These are phyloP conservation scores for Creontiades dilutus DNA, from an alignment of 2,888 invertebrate species.

Conservation along the genomic window DNA sequence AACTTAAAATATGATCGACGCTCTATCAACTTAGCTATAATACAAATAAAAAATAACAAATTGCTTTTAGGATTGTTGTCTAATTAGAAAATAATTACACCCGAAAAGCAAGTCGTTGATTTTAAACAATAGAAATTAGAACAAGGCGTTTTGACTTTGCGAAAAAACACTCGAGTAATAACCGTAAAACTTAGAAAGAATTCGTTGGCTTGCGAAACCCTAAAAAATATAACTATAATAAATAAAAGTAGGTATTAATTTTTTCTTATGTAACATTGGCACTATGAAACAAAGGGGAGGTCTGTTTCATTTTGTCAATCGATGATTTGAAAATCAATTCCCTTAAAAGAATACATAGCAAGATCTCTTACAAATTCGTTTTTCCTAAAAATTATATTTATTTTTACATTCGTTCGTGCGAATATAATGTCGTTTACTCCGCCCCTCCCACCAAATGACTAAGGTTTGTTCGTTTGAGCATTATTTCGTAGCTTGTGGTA, in stretches of 20 bases:
- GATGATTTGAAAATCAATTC: slow-evolving; percentile 11
- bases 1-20: slow-evolving; percentile 23
- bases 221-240: slow-evolving; percentile 47
- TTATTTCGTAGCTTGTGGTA: slow-evolving; percentile 46
- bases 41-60: background rate
- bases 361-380: background rate
- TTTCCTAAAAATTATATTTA: background rate
- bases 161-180: slow-evolving; percentile 24
- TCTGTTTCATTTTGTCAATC: slow-evolving; percentile 49
- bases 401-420: background rate
- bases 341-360: slow-evolving; percentile 5
- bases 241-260: slow-evolving; percentile 40
- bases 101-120: slow-evolving; percentile 4
- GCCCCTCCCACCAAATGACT: slow-evolving; percentile 64
- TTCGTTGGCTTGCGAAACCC: slow-evolving; percentile 54
- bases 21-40: slow-evolving; percentile 14
- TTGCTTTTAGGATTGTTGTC: background rate
- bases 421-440: slow-evolving; percentile 36
- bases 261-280: background rate
- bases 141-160: slow-evolving; percentile 44
- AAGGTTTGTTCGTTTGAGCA: slow-evolving; percentile 63
- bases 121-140: background rate
- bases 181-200: background rate
- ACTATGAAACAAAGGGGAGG: slow-evolving; percentile 37
- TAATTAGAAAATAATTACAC: slow-evolving; percentile 1